These are phyloP conservation scores for Ladona fulva DNA, from an alignment of 1,140 invertebrate genomes.

Conservation along the genomic window DNA sequence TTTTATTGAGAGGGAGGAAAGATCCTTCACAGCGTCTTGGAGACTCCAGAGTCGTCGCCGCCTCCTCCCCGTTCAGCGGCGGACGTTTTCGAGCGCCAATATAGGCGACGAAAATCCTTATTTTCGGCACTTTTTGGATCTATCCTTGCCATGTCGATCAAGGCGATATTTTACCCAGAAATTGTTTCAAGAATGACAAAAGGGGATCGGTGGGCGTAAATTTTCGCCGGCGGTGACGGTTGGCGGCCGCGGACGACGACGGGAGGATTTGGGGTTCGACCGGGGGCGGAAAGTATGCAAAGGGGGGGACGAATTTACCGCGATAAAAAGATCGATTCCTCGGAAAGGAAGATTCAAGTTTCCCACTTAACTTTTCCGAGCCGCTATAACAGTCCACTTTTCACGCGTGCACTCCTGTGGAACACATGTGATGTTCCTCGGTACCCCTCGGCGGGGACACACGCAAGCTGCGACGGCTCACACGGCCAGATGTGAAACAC, in stretches of 20 bases:
- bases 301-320: background rate
- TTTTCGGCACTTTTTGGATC: too few species aligned
- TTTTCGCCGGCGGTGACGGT: too few species aligned
- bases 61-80: too few species aligned
- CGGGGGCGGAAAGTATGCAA: background rate
- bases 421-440: slow-evolving; percentile 9
- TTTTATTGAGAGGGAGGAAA: too few species aligned
- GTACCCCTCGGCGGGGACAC: background rate
- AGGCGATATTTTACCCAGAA: too few species aligned
- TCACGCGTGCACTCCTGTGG: background rate
- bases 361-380: background rate
- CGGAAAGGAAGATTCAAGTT: background rate
- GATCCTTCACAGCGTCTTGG: too few species aligned
- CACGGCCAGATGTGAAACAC: slow-evolving; percentile 15
- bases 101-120: too few species aligned
- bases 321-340: background rate
- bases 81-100: too few species aligned
- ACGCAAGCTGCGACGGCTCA: background rate
- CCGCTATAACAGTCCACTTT: background rate
- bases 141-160: too few species aligned
- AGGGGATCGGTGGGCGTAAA: too few species aligned
- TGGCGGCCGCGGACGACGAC: background rate
- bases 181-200: too few species aligned
- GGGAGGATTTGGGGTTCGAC: background rate
- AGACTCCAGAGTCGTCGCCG: too few species aligned